These are phyloP conservation scores for Donacobius atricapilla DNA, from an alignment of 2,113 vertebrate genomes.

Conservation along the genomic window DNA sequence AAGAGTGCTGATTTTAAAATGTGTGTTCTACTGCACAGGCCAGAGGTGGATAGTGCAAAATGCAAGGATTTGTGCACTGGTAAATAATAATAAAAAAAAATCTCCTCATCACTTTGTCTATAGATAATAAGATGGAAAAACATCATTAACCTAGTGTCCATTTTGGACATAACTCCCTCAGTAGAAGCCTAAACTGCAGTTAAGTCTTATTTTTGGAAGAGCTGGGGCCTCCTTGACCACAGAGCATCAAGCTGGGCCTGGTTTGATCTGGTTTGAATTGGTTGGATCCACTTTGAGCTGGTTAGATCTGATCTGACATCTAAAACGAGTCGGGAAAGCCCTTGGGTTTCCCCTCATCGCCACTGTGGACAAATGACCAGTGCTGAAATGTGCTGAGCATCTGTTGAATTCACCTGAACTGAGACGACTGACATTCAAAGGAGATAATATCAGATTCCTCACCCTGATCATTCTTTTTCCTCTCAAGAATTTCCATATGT, in stretches of 20 bases:
- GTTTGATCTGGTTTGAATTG: neutral
- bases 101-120: neutral
- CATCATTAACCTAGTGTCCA: neutral
- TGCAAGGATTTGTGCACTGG: neutral
- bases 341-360: neutral
- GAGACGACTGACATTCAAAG: neutral
- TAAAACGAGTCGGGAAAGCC: neutral
- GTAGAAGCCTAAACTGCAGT: neutral
- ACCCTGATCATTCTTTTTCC: neutral
- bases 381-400: neutral
- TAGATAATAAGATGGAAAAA: neutral
- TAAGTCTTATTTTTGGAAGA: neutral
- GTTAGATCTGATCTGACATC: neutral
- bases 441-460: neutral
- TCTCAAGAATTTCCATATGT: neutral
- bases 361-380: neutral
- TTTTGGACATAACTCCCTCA: neutral
- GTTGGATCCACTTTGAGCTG: rapidly evolving
- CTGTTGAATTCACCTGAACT: neutral
- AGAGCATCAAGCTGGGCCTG: neutral
- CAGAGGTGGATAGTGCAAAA: neutral
- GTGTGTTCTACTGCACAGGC: neutral
- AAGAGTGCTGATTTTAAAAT: neutral
- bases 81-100: neutral
- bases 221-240: neutral